Percentiles rank a stretch among this genome's conserved stretches.
These are phyloP conservation scores for Sylvia borin DNA, from an alignment of 2,797 vertebrate species.

Conservation along the genomic window DNA sequence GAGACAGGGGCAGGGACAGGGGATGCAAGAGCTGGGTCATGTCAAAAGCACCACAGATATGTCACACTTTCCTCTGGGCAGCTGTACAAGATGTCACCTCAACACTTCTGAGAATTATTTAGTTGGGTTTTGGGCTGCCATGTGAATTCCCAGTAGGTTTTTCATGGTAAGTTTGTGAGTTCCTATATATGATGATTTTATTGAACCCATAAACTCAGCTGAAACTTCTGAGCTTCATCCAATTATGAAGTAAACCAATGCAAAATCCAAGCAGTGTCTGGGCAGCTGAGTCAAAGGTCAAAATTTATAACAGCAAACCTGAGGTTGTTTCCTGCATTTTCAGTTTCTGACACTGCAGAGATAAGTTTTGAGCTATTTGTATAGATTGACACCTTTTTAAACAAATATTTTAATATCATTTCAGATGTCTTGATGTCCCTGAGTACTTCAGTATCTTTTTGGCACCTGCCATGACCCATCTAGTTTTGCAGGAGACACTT, in stretches of 20 bases:
- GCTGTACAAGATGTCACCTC: background rate
- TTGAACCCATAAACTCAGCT: background rate
- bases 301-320: background rate
- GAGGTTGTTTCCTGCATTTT: background rate
- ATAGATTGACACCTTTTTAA: background rate
- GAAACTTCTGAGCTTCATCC: constrained; percentile 9
- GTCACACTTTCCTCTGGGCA: background rate
- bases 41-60: background rate
- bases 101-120: background rate
- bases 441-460: background rate
- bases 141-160: background rate
- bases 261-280: background rate
- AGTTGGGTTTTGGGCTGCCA: background rate
- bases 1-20: background rate
- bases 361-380: background rate
- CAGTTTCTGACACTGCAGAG: background rate
- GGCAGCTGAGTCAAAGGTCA: constrained; percentile 8
- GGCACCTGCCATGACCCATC: background rate
- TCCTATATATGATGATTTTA: constrained; percentile 12
- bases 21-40: background rate
- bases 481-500: background rate
- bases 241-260: background rate
- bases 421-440: background rate
- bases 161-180: background rate
- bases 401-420: background rate